Evolutionary conservation across 2,113 vertebrate genomes (phyloP).

Genomic region (Zapornia atra): DNA sequence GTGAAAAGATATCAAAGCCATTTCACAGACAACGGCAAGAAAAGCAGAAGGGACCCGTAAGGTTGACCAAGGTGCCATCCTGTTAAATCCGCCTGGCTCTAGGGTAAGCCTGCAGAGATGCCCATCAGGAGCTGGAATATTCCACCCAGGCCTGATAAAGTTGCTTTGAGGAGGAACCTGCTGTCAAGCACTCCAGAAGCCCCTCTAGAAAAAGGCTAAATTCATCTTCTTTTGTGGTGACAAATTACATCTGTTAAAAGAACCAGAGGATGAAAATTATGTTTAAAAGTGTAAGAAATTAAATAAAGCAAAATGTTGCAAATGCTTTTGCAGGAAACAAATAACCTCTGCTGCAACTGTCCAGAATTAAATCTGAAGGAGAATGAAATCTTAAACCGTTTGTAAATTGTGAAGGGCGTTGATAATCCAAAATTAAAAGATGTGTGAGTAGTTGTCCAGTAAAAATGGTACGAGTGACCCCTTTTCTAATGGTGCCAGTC

Average conservation of each 20-base stretch:
- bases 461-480: background rate
- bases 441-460: background rate
- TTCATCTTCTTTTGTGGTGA: background rate
- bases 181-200: background rate
- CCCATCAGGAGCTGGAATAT: background rate
- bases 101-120: accelerated
- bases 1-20: background rate
- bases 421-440: background rate
- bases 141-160: background rate
- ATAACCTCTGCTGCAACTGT: background rate
- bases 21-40: background rate
- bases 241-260: background rate
- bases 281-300: background rate
- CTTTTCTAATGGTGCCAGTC: background rate
- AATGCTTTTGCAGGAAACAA: background rate
- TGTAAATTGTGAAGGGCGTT: background rate
- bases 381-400: background rate
- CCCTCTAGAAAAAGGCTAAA: background rate
- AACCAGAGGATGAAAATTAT: background rate
- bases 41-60: background rate
- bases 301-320: background rate
- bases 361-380: background rate
- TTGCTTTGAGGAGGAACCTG: background rate
- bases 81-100: background rate
- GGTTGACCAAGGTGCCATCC: background rate